phyloP scores from a whole-genome alignment of 2,797 vertebrate genomes.

The Parambassis ranga region DNA sequence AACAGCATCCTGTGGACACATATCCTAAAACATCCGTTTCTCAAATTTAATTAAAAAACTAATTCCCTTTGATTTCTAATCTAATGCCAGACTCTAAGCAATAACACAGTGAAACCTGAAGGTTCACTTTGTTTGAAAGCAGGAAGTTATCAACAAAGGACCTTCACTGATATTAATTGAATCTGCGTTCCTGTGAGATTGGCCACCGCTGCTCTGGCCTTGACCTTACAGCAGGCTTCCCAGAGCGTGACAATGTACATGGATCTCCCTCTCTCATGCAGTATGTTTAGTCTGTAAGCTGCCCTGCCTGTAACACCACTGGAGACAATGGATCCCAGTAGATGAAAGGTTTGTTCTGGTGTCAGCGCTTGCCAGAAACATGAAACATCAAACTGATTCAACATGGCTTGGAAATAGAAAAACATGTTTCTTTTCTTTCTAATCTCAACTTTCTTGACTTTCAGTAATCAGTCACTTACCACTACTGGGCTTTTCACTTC shows the following conservation, averaged over 20 bases:
- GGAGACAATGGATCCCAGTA: slow-evolving; percentile 41
- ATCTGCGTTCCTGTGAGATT: slow-evolving; percentile 54
- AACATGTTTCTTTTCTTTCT: slow-evolving; percentile 32
- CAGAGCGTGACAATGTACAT: slow-evolving; percentile 12
- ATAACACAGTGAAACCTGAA: slow-evolving; percentile 24
- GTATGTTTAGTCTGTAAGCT: slow-evolving; percentile 43
- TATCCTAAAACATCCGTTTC: neutral
- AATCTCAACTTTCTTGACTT: slow-evolving; percentile 20
- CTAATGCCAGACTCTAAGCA: slow-evolving; percentile 34
- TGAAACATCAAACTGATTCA: slow-evolving; percentile 62
- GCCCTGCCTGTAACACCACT: slow-evolving; percentile 32
- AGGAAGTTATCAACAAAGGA: slow-evolving; percentile 56
- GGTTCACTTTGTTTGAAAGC: slow-evolving; percentile 41
- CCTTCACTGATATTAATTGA: slow-evolving; percentile 48
- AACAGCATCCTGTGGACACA: neutral
- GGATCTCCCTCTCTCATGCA: slow-evolving; percentile 27
- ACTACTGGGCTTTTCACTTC: slow-evolving; percentile 36
- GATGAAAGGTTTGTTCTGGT: slow-evolving; percentile 45
- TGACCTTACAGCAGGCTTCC: slow-evolving; percentile 54
- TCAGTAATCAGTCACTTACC: slow-evolving; percentile 42
- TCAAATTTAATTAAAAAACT: slow-evolving; percentile 8
- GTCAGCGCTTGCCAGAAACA: slow-evolving; percentile 42
- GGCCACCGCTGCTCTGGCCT: slow-evolving; percentile 48
- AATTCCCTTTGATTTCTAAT: neutral
- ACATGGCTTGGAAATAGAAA: slow-evolving; percentile 46